A percentile compares a stretch with the other conserved stretches of the same genome.
Conservation (phyloP, 1,140 invertebrate genomes). For the Apis dorsata region DNA sequence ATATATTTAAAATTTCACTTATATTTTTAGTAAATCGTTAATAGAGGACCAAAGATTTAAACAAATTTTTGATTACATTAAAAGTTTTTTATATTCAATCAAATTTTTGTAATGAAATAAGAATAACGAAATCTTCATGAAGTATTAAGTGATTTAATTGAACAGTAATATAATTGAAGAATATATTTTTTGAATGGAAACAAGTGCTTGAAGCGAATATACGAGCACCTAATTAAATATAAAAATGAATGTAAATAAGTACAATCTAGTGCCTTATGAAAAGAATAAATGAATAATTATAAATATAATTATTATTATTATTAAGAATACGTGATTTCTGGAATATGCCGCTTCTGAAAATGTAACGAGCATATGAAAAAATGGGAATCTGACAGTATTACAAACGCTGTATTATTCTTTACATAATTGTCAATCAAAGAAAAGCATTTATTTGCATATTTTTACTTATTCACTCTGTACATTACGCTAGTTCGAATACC, state of each 20-base stretch:
- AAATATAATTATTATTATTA: constrained; percentile 12
- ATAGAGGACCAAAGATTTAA: constrained; percentile 31
- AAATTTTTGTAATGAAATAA: background rate
- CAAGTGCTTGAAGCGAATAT: background rate
- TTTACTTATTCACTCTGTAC: background rate
- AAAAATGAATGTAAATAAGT: constrained; percentile 29
- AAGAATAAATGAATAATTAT: background rate
- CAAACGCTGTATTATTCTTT: background rate
- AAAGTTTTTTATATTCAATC: background rate
- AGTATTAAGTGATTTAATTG: background rate
- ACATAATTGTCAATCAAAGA: background rate
- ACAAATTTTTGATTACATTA: background rate
- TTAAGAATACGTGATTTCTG: background rate
- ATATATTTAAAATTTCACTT: background rate
- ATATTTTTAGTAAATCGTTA: background rate
- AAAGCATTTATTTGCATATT: background rate
- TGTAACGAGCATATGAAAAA: background rate
- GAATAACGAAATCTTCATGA: background rate
- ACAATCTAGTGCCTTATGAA: constrained; percentile 32
- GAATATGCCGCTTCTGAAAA: background rate
- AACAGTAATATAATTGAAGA: background rate
- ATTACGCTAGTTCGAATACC: background rate
- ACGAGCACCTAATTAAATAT: constrained; percentile 2
- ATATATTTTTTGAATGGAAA: background rate
- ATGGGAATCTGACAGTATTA: constrained; percentile 32